Evolutionary conservation across 2,888 invertebrate genomes (phyloP).

Genomic region (Acanthosepion pharaonis): DNA sequence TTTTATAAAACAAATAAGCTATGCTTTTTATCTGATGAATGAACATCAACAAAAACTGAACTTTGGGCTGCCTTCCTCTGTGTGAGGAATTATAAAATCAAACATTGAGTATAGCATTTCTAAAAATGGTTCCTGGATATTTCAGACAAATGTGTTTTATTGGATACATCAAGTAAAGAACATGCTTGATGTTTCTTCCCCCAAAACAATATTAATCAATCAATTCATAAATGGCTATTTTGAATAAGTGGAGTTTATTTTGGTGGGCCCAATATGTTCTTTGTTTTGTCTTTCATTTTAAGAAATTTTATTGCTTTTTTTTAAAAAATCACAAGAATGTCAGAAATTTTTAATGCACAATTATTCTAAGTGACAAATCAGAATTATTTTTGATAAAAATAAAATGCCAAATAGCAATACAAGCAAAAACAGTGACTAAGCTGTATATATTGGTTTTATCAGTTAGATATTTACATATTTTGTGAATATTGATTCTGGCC

Average conservation of each 20-base stretch:
- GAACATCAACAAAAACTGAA: not conserved
- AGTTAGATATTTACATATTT: not conserved
- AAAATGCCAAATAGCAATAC: not conserved
- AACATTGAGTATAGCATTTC: not conserved
- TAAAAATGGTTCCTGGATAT: constrained; percentile 11
- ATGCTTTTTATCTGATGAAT: not conserved
- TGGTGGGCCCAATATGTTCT: not conserved
- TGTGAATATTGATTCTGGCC: not conserved
- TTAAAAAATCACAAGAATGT: not conserved
- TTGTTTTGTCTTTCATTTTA: not conserved
- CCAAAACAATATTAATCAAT: not conserved
- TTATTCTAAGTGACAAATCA: constrained; percentile 33
- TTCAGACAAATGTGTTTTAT: constrained; percentile 33
- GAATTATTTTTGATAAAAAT: constrained; percentile 22
- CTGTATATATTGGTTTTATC: not conserved
- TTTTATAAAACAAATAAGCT: not conserved
- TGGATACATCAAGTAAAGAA: not conserved
- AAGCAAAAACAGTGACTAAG: not conserved
- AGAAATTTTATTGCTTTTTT: not conserved
- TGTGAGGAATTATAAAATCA: not conserved
- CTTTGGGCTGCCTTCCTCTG: not conserved
- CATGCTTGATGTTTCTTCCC: not conserved
- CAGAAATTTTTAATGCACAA: constrained; percentile 6
- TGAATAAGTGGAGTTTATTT: constrained; percentile 16
- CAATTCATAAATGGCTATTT: not conserved